A percentile compares a stretch with the other conserved stretches of the same genome.
Conservation (phyloP, 2,797 vertebrate genomes). For the Heliangelus exortis region DNA sequence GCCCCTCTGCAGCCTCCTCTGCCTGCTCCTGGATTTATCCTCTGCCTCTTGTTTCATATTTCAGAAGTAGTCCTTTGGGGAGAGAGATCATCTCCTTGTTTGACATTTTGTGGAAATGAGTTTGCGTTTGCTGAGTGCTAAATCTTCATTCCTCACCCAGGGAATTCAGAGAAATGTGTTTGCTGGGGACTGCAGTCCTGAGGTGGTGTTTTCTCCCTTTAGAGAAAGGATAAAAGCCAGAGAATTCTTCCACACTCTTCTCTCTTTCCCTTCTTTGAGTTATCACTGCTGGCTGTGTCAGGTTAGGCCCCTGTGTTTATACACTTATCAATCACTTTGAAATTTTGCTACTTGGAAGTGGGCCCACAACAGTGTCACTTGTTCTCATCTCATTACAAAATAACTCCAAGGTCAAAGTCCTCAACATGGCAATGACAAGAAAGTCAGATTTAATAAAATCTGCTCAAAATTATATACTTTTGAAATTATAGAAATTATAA, state of each 20-base stretch:
- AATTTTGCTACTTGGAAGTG: not conserved
- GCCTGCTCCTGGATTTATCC: not conserved
- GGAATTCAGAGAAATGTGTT: not conserved
- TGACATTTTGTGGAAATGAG: not conserved
- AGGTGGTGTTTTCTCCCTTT: not conserved
- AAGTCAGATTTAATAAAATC: fast-evolving
- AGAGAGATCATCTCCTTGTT: not conserved
- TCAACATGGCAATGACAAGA: not conserved
- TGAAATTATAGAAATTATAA: too few species aligned
- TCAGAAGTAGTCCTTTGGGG: not conserved
- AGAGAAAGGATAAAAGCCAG: not conserved
- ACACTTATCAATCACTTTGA: not conserved
- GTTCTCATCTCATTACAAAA: not conserved
- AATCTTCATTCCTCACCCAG: not conserved
- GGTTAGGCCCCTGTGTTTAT: not conserved
- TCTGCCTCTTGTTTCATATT: not conserved
- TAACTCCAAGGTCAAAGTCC: not conserved
- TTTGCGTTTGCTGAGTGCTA: not conserved
- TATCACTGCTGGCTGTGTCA: not conserved
- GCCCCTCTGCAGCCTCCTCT: not conserved
- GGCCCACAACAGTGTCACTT: not conserved
- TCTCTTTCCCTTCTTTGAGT: not conserved
- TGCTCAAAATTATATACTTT: too few species aligned
- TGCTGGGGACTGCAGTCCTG: not conserved
- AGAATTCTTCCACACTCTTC: not conserved